Percentiles rank a stretch among this genome's conserved stretches.
Conservation (phyloP, 2,797 vertebrate species). For the Coreius guichenoti region DNA sequence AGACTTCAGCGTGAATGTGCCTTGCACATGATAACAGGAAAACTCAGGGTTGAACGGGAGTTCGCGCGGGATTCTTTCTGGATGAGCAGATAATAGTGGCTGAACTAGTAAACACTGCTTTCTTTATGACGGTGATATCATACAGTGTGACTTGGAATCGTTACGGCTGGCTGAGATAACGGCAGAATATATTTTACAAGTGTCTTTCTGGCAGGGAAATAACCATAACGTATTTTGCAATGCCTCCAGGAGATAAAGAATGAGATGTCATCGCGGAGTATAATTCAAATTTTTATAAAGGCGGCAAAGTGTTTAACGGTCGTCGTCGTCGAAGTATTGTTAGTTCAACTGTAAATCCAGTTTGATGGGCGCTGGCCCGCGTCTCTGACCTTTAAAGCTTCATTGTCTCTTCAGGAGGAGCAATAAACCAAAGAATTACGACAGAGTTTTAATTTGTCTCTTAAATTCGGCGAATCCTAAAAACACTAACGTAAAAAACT, state of each 20-base stretch:
- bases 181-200: constrained; percentile 65
- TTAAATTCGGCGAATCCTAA: neutral
- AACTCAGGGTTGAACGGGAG: neutral
- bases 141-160: constrained; percentile 41
- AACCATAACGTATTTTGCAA: neutral
- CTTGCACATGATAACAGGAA: neutral
- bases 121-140: constrained; percentile 74
- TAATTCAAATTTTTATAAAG: neutral
- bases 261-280: neutral
- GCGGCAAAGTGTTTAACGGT: neutral
- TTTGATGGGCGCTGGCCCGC: neutral
- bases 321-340: neutral
- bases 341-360: neutral
- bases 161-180: neutral
- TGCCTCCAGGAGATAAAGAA: neutral
- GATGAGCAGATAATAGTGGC: constrained; percentile 68
- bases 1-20: neutral
- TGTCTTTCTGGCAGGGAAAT: neutral
- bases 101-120: constrained; percentile 69
- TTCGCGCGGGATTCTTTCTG: constrained; percentile 72
- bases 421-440: neutral
- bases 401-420: neutral
- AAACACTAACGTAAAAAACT: neutral
- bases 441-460: neutral
- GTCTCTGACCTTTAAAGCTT: neutral